Evolutionary conservation across 2,113 vertebrate genomes (phyloP).

Genomic region (Aleadryas rufinucha): DNA sequence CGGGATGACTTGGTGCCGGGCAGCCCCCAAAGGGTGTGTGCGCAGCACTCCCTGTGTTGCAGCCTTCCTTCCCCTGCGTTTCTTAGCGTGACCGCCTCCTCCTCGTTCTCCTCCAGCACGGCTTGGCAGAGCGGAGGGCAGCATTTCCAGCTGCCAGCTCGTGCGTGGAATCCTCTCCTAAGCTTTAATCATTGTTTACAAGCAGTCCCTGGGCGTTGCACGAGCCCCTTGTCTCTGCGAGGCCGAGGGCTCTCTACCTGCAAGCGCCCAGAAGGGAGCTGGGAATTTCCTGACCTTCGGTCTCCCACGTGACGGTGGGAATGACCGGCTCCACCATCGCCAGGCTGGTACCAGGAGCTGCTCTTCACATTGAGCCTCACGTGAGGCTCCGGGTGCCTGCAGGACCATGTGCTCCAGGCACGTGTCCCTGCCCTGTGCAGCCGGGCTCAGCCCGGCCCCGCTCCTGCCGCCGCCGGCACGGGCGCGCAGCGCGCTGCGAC

Average conservation of each 20-base stretch:
- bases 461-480: not conserved
- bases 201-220: not conserved
- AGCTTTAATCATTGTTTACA: constrained; percentile 10
- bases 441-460: not conserved
- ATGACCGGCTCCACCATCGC: not conserved
- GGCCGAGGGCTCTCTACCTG: not conserved
- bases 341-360: not conserved
- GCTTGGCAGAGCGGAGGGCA: not conserved
- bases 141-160: not conserved
- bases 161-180: not conserved
- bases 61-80: not conserved
- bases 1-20: not conserved
- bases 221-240: not conserved
- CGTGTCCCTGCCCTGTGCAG: constrained; percentile 63
- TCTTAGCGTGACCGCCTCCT: not conserved
- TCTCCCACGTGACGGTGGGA: not conserved
- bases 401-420: constrained; percentile 55
- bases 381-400: constrained; percentile 16
- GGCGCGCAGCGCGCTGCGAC: not conserved
- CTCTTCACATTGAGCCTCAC: constrained; percentile 36
- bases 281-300: not conserved
- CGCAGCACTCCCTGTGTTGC: constrained; percentile 4
- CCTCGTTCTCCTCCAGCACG: not conserved
- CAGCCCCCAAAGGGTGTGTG: not conserved
- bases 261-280: not conserved